Conservation (phyloP, 2,797 vertebrate genomes). For the Platalea minor region DNA sequence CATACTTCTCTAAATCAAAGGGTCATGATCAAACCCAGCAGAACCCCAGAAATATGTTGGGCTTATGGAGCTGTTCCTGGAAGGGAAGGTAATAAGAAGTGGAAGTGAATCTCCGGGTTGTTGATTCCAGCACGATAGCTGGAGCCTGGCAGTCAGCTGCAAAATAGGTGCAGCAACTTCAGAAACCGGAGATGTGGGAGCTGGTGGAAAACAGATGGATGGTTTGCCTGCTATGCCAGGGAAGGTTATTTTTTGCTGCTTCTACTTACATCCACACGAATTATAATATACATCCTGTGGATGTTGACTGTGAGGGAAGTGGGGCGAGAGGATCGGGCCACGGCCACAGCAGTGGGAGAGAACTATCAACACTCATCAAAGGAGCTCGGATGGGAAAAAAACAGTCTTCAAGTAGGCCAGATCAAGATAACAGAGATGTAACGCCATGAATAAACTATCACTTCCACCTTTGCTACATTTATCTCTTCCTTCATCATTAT, state of each 20-base stretch:
- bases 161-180: constrained; percentile 75
- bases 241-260: constrained; percentile 58
- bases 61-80: not conserved
- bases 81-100: not conserved
- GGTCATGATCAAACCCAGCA: constrained; percentile 15
- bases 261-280: constrained; percentile 44
- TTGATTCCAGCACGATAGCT: not conserved
- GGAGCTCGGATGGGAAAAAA: constrained; percentile 37
- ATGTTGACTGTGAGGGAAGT: constrained; percentile 52
- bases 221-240: constrained; percentile 40
- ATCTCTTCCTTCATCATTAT: constrained; percentile 54
- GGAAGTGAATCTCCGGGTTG: not conserved
- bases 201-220: constrained; percentile 61
- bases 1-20: not conserved
- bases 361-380: constrained; percentile 62
- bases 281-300: constrained; percentile 45
- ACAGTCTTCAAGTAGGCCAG: constrained; percentile 48
- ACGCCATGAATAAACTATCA: constrained; percentile 60
- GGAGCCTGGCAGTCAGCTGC: constrained; percentile 43
- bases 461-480: constrained; percentile 63
- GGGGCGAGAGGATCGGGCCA: constrained; percentile 46
- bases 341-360: constrained; percentile 49
- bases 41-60: not conserved
- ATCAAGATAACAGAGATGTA: constrained; percentile 59
- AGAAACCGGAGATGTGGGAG: constrained; percentile 86